Conservation (phyloP, 2,113 vertebrate genomes). For the Ursus arctos region DNA sequence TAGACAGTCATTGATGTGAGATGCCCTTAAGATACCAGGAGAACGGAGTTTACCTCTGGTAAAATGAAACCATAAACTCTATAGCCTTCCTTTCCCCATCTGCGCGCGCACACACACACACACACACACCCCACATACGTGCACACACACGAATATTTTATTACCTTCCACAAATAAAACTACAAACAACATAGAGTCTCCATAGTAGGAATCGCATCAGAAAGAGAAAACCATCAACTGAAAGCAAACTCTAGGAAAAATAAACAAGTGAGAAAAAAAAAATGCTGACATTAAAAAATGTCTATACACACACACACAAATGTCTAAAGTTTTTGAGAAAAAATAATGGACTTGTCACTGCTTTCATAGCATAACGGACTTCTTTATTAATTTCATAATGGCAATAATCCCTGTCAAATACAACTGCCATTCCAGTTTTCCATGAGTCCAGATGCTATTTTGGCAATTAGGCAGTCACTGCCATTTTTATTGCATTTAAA, state of each 20-base stretch:
- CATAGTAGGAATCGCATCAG: neutral
- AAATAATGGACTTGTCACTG: neutral
- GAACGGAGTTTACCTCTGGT: neutral
- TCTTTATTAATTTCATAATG: conserved; percentile 62
- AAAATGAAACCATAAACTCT: conserved; percentile 49
- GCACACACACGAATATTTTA: neutral
- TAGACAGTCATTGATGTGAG: neutral
- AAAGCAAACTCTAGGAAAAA: neutral
- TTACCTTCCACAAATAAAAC: neutral
- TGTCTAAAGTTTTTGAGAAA: conserved; percentile 12
- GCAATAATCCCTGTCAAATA: conserved; percentile 49
- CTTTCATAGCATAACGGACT: conserved; percentile 8
- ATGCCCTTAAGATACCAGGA: neutral
- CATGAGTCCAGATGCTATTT: conserved; percentile 61
- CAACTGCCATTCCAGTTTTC: conserved; percentile 43
- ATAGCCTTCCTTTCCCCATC: neutral
- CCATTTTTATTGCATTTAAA: conserved; percentile 74
- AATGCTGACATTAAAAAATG: neutral
- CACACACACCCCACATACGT: neutral
- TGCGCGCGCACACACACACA: too few relatives aligned
- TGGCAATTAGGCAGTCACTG: conserved; percentile 72
- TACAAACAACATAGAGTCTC: neutral
- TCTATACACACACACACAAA: neutral
- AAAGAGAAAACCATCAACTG: neutral
- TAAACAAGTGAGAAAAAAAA: neutral